Conservation (phyloP, 2,113 vertebrate genomes). For the Indicator indicator region DNA sequence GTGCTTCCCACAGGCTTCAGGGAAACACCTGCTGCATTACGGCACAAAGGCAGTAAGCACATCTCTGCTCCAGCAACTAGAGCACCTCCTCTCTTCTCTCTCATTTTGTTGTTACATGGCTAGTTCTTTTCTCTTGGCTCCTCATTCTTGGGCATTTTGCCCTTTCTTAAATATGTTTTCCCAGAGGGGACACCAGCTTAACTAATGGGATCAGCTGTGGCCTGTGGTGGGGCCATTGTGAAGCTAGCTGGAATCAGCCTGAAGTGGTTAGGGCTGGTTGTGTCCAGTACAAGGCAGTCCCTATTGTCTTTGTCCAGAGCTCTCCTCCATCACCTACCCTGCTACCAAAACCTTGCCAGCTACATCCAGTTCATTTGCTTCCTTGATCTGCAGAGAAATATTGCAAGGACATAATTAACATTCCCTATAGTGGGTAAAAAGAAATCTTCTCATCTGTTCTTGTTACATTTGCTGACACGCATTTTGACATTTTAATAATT, state of each 20-base stretch:
- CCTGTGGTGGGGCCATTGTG: background rate
- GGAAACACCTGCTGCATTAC: background rate
- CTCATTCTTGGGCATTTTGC: background rate
- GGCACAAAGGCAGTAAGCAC: background rate
- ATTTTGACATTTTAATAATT: background rate
- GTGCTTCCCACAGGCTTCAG: background rate
- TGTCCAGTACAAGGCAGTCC: background rate
- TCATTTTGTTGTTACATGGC: background rate
- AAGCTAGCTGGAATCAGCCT: background rate
- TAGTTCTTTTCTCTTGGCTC: rapidly evolving
- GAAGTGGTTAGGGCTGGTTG: background rate
- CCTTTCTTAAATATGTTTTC: background rate
- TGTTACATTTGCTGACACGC: background rate
- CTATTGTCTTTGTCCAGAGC: background rate
- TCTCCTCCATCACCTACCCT: background rate
- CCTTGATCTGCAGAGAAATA: background rate
- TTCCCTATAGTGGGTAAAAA: background rate
- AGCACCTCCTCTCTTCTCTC: background rate
- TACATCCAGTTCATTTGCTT: background rate
- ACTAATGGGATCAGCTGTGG: background rate
- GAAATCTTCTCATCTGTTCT: background rate
- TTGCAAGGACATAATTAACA: background rate
- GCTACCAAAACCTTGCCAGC: background rate
- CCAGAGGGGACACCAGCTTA: background rate
- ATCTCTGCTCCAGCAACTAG: background rate